These are phyloP conservation scores for Sebastes taczanowskii DNA, from an alignment of 2,797 vertebrate species.

Conservation along the genomic window DNA sequence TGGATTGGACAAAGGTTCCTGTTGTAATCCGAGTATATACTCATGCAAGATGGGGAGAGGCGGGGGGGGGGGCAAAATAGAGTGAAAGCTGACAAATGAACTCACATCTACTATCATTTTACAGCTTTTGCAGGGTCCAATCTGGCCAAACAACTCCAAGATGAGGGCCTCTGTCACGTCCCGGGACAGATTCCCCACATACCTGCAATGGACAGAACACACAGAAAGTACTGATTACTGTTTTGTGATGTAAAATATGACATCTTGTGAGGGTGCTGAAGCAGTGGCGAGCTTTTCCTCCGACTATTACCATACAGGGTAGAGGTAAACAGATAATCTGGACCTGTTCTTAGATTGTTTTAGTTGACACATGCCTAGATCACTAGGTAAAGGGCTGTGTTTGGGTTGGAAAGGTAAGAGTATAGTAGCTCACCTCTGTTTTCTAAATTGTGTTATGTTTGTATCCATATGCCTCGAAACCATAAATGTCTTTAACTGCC, in stretches of 20 bases:
- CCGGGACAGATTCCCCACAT: constrained; percentile 94
- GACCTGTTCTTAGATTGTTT: background rate
- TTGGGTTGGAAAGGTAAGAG: background rate
- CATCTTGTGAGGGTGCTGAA: background rate
- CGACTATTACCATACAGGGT: background rate
- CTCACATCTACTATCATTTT: constrained; percentile 98
- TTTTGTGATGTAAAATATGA: background rate
- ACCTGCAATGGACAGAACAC: constrained; percentile 73
- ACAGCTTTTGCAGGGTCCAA: constrained; percentile 96
- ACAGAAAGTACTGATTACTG: background rate
- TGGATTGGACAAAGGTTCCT: background rate
- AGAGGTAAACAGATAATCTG: background rate
- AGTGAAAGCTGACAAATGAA: constrained; percentile 30
- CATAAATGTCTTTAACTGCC: background rate
- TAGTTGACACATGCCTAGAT: background rate
- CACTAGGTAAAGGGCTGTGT: too few species aligned
- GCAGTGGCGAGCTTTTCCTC: background rate
- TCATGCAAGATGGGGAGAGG: background rate
- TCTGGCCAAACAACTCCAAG: constrained; percentile 95
- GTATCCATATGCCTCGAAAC: background rate
- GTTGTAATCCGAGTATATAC: background rate
- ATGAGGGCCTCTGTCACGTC: constrained; percentile 95
- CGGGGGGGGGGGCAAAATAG: constrained; percentile 21
- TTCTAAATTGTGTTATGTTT: background rate
- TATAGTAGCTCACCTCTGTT: background rate